Percentiles rank a stretch among this genome's conserved stretches.
Evolutionary conservation across 2,888 invertebrate genomes (phyloP).

Genomic region (Stegophylla sp.): DNA sequence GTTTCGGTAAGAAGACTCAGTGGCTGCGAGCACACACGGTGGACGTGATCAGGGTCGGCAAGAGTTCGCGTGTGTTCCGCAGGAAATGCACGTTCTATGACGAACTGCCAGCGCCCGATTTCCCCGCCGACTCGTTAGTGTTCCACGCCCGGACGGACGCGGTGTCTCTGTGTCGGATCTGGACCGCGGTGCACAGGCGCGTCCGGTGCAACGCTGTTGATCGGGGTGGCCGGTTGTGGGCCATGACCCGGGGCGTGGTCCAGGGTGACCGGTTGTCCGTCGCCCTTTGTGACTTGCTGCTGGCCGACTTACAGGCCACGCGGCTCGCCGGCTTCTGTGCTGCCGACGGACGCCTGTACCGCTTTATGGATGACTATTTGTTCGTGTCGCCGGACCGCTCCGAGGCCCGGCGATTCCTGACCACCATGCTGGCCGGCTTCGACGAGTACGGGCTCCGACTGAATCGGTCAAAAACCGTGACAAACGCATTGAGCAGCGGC

Average conservation of each 20-base stretch:
- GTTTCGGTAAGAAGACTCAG: not conserved
- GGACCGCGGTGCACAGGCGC: not conserved
- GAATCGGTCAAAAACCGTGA: slow-evolving; percentile 38
- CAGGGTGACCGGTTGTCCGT: slow-evolving; percentile 48
- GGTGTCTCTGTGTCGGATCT: slow-evolving; percentile 12
- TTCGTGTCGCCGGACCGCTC: slow-evolving; percentile 19
- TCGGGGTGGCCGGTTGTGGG: slow-evolving; percentile 1
- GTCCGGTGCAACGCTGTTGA: slow-evolving; percentile 20
- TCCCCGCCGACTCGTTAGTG: slow-evolving; percentile 9
- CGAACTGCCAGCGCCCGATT: slow-evolving; percentile 16
- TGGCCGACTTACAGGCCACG: slow-evolving; percentile 32
- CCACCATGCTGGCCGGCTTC: slow-evolving; percentile 31
- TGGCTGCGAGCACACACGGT: slow-evolving; percentile 1
- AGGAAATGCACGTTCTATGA: slow-evolving; percentile 9
- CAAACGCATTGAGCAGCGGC: not conserved
- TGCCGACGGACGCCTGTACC: not conserved
- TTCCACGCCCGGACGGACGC: slow-evolving; percentile 1
- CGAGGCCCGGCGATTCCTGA: slow-evolving; percentile 15
- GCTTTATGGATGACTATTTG: slow-evolving; percentile 45
- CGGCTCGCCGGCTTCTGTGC: not conserved
- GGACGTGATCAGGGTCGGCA: slow-evolving; percentile 14
- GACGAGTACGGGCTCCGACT: slow-evolving; percentile 19
- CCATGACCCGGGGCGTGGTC: slow-evolving; percentile 38
- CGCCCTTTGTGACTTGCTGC: slow-evolving; percentile 31
- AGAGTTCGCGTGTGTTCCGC: not conserved